phyloP scores from a whole-genome alignment of 2,113 vertebrate species.

The Stigmatopora nigra region DNA sequence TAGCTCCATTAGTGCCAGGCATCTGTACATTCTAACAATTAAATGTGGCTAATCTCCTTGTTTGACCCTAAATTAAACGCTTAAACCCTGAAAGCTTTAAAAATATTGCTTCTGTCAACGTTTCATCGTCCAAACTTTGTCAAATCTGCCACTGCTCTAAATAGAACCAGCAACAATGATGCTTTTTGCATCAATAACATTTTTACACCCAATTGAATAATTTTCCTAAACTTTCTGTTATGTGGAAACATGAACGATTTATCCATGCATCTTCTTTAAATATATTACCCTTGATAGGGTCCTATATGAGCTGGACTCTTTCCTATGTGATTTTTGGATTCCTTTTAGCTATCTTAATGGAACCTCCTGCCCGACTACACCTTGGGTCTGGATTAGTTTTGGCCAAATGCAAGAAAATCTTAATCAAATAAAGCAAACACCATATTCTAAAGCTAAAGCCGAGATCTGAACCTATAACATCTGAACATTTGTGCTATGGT shows the following conservation, averaged over 20 bases:
- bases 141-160: not conserved
- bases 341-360: too few species aligned
- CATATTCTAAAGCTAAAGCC: not conserved
- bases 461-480: not conserved
- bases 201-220: not conserved
- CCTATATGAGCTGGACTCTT: not conserved
- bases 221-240: not conserved
- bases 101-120: not conserved
- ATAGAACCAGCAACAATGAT: not conserved
- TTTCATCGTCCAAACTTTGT: conserved; percentile 10
- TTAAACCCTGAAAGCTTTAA: conserved; percentile 30
- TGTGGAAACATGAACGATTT: conserved; percentile 5
- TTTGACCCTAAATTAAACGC: conserved; percentile 28
- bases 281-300: not conserved
- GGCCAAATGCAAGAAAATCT: too few species aligned
- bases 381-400: too few species aligned
- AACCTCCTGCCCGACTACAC: too few species aligned
- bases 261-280: not conserved
- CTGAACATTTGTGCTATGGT: not conserved
- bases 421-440: not conserved
- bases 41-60: conserved; percentile 22
- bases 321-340: not conserved
- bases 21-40: conserved; percentile 37
- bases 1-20: conserved; percentile 32
- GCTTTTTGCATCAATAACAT: not conserved